These are phyloP conservation scores for Nasua narica DNA, from an alignment of 2,797 vertebrate species.

Conservation along the genomic window DNA sequence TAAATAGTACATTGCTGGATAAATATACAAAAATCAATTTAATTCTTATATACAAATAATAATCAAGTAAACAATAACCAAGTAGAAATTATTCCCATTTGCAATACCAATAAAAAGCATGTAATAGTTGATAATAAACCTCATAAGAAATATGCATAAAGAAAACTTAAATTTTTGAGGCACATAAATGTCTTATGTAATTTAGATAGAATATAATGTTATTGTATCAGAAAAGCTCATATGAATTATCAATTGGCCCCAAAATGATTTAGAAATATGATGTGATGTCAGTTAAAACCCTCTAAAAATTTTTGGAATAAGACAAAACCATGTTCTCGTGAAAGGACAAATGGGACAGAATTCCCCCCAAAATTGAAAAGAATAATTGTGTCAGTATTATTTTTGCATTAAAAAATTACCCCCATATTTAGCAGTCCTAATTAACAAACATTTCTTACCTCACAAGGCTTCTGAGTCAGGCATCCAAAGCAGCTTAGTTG, in stretches of 20 bases:
- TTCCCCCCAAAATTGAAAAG: background rate
- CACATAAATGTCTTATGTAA: background rate
- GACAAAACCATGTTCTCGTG: background rate
- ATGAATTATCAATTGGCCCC: background rate
- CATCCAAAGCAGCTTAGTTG: background rate
- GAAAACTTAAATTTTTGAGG: conserved; percentile 36
- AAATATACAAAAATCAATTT: conserved; percentile 66
- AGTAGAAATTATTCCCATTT: conserved; percentile 52
- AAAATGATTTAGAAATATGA: conserved; percentile 14
- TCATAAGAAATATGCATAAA: conserved; percentile 48
- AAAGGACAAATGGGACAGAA: conserved; percentile 10
- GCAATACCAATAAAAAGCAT: conserved; percentile 36
- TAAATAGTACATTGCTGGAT: conserved; percentile 47
- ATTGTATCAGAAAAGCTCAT: background rate
- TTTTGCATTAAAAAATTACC: background rate
- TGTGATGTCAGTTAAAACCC: background rate
- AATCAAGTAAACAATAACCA: conserved; percentile 56
- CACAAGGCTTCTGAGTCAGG: background rate
- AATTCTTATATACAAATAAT: conserved; percentile 56
- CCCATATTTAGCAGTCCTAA: background rate
- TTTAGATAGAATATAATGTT: background rate
- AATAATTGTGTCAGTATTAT: background rate
- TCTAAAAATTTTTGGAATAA: background rate
- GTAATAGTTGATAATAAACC: conserved; percentile 43
- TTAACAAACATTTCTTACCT: background rate